Evolutionary conservation across 2,888 invertebrate genomes (phyloP), one percentile per base, ranked within the genome.

Genomic region (Petrolisthes cinctipes): DNA sequence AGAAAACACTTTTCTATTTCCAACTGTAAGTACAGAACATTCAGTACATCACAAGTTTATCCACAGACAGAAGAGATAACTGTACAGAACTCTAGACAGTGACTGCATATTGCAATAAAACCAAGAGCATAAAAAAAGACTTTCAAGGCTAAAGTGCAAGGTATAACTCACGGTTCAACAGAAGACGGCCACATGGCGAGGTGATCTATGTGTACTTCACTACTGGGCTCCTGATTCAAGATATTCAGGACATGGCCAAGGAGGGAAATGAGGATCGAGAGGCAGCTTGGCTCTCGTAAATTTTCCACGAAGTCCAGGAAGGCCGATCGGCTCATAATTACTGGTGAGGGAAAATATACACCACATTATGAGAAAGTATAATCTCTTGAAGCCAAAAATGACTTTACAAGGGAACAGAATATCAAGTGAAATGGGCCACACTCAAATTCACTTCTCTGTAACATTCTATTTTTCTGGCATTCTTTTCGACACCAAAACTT

Each of bases 251-350:
- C 73, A 66, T 86, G 83, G 6, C 90, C 89, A 17, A 90, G 83
- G 20, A 90, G 88, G 14, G 90, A 90, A 66, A 87, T 89, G 57
- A 90, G 75, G 71, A 90, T 75, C 81, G 89, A 89, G 17, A 90
- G 89, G 66, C 90, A 90, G 23, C 85, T 89, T 57, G 90, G 87
- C 57, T 90, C 90, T 73, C 85, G 76, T 11, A 90, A 68, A 71
- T 87, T 82, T 51, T 85, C 83, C 5, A 90, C 75, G 54, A 89
- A 85, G n/a, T 86, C 89, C 57, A 90, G 78, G 20, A 90, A 86
- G 6, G 82, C 85, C 5, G 85, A 82, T 68, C 86, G 79, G 54
- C 75, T 83, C 89, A 90, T 79, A 71, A 90, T 68, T 23, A 80
- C 90, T 83, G 86, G 54, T 23, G 20, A 81, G 37, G 76, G 11